Evolutionary conservation across 2,888 invertebrate genomes (phyloP), one percentile per base, ranked within the genome.

Genomic region (Acrobasis suavella): DNA sequence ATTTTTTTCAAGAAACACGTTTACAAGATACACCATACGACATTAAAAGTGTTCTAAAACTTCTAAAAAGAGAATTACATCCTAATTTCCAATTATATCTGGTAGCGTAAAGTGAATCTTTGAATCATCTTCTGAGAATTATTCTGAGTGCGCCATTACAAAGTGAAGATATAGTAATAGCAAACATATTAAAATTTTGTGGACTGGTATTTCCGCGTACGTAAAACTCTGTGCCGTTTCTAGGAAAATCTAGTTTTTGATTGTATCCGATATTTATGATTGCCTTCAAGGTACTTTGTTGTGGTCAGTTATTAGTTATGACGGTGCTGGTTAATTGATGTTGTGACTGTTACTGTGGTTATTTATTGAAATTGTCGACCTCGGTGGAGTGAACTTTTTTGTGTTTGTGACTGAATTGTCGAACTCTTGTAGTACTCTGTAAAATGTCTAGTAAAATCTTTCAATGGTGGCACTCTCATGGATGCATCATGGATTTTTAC

Each of bases 291-390:
- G 12, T 22, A 8, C 12, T 52, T 37, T 14, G 2, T 16, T 39
- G 55, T 55, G 55, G 55, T 55, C 39, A 55, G 14, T 52, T 55
- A 55, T 16, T 16, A 39, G 15, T 46, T 16, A 39, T 9, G 38
- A 6, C 16, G 6, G 16, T 38, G 6, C 39, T n/a, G 32, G 9
- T 39, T n/a, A n/a, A n/a, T 54, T 54, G 37, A 54, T 54, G 39
- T 55, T 55, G 38, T 55, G 55, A 15, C 39, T 39, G 16, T 17
- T 16, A n/a, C 37, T n/a, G 37, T n/a, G 52, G 52, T 52, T 9
- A n/a, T 37, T 14, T 52, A 32, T 52, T 52, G 12, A 6, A 22
- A 52, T 32, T 52, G 8, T 37, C 32, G 32, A 32, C 32, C 7
- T 32, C 5, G 32, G 8, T 8, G 32, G 32, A 0, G 32, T 7